phyloP scores from a whole-genome alignment of 2,797 vertebrate genomes.

The Fundulus diaphanus region DNA sequence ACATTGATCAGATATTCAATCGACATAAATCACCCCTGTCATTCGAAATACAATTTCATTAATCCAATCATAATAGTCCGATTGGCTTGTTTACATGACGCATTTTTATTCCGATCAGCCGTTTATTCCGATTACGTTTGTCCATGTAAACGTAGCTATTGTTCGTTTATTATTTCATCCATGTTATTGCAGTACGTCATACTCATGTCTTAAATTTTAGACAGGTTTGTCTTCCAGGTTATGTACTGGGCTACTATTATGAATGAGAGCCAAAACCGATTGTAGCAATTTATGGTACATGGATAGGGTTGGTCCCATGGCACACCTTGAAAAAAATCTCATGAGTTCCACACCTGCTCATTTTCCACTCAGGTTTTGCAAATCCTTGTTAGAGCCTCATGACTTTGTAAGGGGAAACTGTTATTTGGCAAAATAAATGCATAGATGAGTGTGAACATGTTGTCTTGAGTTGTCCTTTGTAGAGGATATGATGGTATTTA shows the following conservation, averaged over 20 bases:
- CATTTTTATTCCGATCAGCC: too few species aligned
- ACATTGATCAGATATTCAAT: too few species aligned
- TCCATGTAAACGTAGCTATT: too few species aligned
- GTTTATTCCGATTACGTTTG: too few species aligned
- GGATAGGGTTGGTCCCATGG: constrained; percentile 35
- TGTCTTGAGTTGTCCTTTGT: constrained; percentile 61
- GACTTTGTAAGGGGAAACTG: constrained; percentile 26
- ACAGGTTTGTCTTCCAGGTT: background rate
- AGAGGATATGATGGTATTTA: constrained; percentile 62
- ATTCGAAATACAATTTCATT: too few species aligned
- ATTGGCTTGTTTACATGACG: too few species aligned
- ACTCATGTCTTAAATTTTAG: too few species aligned
- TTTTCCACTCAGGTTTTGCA: constrained; percentile 32
- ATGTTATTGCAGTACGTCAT: too few species aligned
- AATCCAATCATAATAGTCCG: too few species aligned
- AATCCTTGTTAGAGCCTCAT: constrained; percentile 63
- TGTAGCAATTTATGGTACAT: constrained; percentile 20
- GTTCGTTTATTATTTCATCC: too few species aligned
- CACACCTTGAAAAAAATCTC: constrained; percentile 30
- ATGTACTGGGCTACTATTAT: background rate
- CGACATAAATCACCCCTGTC: too few species aligned
- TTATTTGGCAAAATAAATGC: constrained; percentile 50
- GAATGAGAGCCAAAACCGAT: constrained; percentile 27
- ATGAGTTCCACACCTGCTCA: constrained; percentile 48
- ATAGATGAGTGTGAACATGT: constrained; percentile 44